Base-by-base conservation (phyloP, 2,797 vertebrate species). In the Selene dorsalis region DNA sequence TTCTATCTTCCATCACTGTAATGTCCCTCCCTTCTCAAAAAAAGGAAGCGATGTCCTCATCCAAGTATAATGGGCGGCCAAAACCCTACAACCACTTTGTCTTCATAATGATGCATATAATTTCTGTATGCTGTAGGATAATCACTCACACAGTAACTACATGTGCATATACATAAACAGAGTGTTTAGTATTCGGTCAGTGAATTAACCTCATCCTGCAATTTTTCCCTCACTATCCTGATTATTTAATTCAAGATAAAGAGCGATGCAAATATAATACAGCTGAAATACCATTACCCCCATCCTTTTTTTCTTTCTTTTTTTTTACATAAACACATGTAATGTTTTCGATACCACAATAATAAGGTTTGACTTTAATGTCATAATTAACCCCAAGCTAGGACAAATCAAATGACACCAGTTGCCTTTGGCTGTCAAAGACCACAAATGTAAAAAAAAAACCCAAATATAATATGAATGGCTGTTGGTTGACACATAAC, bases 1-100 rank as follows among this genome's bases (percentile, higher is more conserved):
- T 3, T 22, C 3, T 3, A 62, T 76, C 39, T 57, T 84, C 56
- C 41, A 70, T 74, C 69, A 80, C 17, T 50, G 7, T 53, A 67
- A 62, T 62, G 50, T 22, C 1, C 50, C 47, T 2, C n/a, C 20
- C 48, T 20, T 9, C 18, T 20, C 45, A 20, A 18, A 45, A 45
- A 20, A 47, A 7, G 41, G 41, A 45, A 20, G 14, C 2, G 18
- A 48, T 48, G 18, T 48, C 48, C 35, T 39, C 11, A 7, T 26
- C n/a, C 59, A 43, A 56, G 38, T 58, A 39, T 10, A 5, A 14
- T 30, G 11, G 39, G 11, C 39, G 48, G 1, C 3, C n/a, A 48
- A 48, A 60, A 52, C 45, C 22, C 8, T 62, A n/a, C 67, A 16
- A 8, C 8, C 28, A 12, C 73, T 28, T 45, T 32, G 18, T 30